A percentile compares a stretch with the other conserved stretches of the same genome.
Evolutionary conservation across 2,797 vertebrate genomes (phyloP).

Genomic region (Moxostoma hubbsi): DNA sequence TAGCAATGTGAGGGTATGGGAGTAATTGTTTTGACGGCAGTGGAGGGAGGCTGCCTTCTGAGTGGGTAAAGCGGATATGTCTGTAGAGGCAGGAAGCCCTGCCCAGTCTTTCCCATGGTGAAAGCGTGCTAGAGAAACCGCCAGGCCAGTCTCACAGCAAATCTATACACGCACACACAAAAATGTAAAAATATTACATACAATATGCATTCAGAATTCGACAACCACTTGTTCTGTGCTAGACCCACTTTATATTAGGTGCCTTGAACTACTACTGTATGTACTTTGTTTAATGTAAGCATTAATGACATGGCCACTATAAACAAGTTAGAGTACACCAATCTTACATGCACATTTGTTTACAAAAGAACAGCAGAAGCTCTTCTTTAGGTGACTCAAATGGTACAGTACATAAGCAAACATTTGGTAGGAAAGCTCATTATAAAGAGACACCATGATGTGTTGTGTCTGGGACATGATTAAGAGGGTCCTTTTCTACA

Average conservation of each 20-base stretch:
- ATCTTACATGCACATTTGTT: too few relatives aligned
- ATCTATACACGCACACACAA: slow-evolving; percentile 3
- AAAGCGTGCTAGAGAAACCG: slow-evolving; percentile 61
- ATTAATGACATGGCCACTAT: too few relatives aligned
- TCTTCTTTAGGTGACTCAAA: neutral
- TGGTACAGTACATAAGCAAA: too few relatives aligned
- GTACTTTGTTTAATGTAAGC: too few relatives aligned
- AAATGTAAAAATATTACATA: neutral
- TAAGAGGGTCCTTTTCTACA: slow-evolving; percentile 43
- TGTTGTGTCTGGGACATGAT: slow-evolving; percentile 44
- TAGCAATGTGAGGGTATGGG: slow-evolving; percentile 25
- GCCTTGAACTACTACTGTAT: too few relatives aligned
- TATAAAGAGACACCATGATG: slow-evolving; percentile 47
- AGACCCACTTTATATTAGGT: neutral
- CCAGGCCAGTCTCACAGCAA: slow-evolving; percentile 31
- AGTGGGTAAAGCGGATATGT: slow-evolving; percentile 78
- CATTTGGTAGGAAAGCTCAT: slow-evolving; percentile 45
- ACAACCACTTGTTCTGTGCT: neutral
- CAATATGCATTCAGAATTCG: neutral
- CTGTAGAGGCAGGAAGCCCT: slow-evolving; percentile 78
- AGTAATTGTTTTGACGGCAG: slow-evolving; percentile 51
- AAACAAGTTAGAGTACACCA: too few relatives aligned
- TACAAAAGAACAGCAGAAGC: neutral
- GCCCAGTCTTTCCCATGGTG: slow-evolving; percentile 77
- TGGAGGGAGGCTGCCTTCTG: slow-evolving; percentile 65